phyloP scores from a whole-genome alignment of 2,113 vertebrate species.

The Dicaeum eximium region DNA sequence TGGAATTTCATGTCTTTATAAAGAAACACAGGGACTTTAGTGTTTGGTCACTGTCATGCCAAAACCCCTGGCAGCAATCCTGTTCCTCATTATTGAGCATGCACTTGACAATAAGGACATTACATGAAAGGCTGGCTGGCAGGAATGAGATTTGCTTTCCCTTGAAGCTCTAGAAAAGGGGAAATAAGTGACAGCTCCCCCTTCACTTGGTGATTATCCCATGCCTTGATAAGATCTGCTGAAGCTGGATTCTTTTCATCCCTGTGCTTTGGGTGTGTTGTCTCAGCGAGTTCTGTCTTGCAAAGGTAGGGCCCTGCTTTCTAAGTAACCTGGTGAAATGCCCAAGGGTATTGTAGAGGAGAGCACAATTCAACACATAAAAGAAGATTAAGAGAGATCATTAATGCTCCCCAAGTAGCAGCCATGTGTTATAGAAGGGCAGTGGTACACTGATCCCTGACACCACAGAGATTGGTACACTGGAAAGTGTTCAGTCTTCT shows the following conservation, averaged over 20 bases:
- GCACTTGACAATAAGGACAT: background rate
- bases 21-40: background rate
- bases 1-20: background rate
- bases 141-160: background rate
- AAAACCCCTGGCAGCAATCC: background rate
- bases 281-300: background rate
- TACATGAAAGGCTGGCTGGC: background rate
- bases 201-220: background rate
- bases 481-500: background rate
- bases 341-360: background rate
- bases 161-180: background rate
- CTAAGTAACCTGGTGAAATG: background rate
- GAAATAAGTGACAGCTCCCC: background rate
- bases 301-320: background rate
- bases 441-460: background rate
- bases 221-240: background rate
- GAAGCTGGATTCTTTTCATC: background rate
- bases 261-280: background rate
- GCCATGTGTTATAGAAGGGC: background rate
- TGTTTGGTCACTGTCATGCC: background rate
- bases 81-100: background rate
- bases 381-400: background rate
- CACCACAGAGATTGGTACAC: background rate
- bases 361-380: background rate
- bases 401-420: background rate